Evolutionary conservation across 1,140 invertebrate genomes (phyloP).

Genomic region (Pseudomyrmex pallidus): DNA sequence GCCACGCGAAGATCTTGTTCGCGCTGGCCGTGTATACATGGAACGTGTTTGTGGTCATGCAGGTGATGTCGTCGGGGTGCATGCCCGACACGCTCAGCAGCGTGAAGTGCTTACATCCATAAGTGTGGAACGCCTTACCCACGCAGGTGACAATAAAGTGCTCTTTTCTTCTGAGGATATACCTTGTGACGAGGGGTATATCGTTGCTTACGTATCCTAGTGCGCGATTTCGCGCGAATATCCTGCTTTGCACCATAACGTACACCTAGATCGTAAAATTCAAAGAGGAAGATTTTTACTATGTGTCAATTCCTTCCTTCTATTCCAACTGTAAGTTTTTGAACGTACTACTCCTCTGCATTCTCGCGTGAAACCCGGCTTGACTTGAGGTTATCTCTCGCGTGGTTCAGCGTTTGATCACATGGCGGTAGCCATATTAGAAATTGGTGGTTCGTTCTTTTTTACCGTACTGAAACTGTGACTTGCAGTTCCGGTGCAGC

Average conservation of each 20-base stretch:
- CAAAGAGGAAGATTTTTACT: not conserved
- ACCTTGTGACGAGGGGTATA: slow-evolving; percentile 93
- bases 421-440: too few species aligned
- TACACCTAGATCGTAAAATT: not conserved
- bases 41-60: slow-evolving; percentile 91
- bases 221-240: slow-evolving; percentile 93
- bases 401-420: too few species aligned
- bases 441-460: too few species aligned
- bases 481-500: too few species aligned
- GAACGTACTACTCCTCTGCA: too few species aligned
- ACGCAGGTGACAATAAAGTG: slow-evolving; percentile 95
- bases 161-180: slow-evolving; percentile 94
- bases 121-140: slow-evolving; percentile 96
- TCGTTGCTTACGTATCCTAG: slow-evolving; percentile 97
- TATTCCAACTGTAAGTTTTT: not conserved
- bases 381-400: too few species aligned
- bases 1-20: slow-evolving; percentile 94
- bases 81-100: slow-evolving; percentile 93
- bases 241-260: slow-evolving; percentile 87
- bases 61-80: slow-evolving; percentile 93
- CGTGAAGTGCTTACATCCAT: slow-evolving; percentile 93
- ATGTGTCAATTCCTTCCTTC: not conserved
- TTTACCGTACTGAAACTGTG: too few species aligned
- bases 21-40: slow-evolving; percentile 94
- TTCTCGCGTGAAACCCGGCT: too few species aligned